phyloP scores from a whole-genome alignment of 2,113 vertebrate species.

The Sylvilagus bachmani region DNA sequence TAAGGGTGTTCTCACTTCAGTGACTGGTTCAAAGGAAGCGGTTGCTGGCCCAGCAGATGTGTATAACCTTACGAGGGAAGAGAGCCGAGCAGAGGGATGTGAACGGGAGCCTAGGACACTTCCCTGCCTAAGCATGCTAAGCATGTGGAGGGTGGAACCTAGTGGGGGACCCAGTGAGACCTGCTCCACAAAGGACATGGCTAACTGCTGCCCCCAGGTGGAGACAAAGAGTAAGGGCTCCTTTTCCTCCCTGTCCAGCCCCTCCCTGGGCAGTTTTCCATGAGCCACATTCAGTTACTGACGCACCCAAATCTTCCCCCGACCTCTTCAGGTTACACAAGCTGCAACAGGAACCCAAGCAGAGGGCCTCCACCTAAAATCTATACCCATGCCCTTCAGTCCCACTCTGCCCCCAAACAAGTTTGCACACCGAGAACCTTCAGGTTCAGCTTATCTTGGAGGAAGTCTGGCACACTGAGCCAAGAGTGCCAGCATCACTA shows the following conservation, averaged over 20 bases:
- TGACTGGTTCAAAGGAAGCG: not conserved
- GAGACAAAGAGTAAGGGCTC: not conserved
- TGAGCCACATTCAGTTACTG: constrained; percentile 8
- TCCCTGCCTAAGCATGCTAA: not conserved
- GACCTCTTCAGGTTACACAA: constrained; percentile 32
- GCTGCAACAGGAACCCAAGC: not conserved
- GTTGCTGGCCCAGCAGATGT: not conserved
- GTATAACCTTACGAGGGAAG: not conserved
- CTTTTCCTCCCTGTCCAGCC: not conserved
- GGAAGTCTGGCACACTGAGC: not conserved
- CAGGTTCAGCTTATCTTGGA: not conserved
- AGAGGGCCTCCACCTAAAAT: not conserved
- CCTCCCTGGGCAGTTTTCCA: not conserved
- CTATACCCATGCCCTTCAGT: not conserved
- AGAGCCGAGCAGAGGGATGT: not conserved
- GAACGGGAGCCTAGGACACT: not conserved
- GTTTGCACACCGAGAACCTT: not conserved
- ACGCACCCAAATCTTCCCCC: not conserved
- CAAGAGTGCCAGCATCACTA: not conserved
- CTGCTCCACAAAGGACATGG: not conserved
- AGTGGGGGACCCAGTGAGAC: too few relatives aligned
- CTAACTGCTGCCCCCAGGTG: constrained; percentile 70
- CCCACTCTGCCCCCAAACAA: not conserved
- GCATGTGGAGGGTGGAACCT: not conserved
- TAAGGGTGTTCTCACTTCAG: not conserved